Evolutionary conservation across 2,888 invertebrate species (phyloP), one percentile per base, ranked within the genome.

Genomic region (Drosophila borealis): DNA sequence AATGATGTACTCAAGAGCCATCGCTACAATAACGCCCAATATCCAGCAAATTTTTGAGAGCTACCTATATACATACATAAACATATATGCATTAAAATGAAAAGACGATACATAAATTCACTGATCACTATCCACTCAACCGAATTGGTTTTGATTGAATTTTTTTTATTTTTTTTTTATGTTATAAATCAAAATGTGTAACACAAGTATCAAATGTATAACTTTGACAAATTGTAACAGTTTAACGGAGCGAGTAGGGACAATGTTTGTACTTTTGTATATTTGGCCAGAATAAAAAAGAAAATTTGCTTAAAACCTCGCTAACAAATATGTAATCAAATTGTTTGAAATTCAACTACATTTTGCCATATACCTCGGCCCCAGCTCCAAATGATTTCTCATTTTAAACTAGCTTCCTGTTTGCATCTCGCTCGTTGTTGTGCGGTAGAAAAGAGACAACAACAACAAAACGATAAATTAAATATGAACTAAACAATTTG

Each of bases 361-460:
- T 41, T 45, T 50, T 48, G 48, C 67, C 76, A 70, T 70, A 70
- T 33, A 33, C 61, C 39, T 57, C 41, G 54, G 41, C 49, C 25
- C 17, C 29, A 48, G 66, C 55, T 53, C 39, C 13, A 19, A 34
- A 50, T 21, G 17, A 50, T 13, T 50, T n/a, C 36, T 9, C 21
- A 37, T 17, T 11, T 42, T 41, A 13, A 45, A 37, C n/a, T n/a
- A 42, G 33, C 49, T 49, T 36, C 19, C 42, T 68, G 46, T 64
- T 60, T 73, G 69, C 77, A 63, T 84, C 85, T 88, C 77, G 88
- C 88, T 88, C 77, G 71, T 42, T 61, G 66, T 68, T 72, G 80
- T 76, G 85, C 64, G 63, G 64, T 63, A 37, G 57, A 49, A 53
- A 45, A 33, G 21, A 42, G 33, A 17, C 14, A 34, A 13, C 33